Percentiles rank a stretch among this genome's conserved stretches.
phyloP scores from a whole-genome alignment of 2,113 vertebrate species.

The Brachypodius melanocephalos region DNA sequence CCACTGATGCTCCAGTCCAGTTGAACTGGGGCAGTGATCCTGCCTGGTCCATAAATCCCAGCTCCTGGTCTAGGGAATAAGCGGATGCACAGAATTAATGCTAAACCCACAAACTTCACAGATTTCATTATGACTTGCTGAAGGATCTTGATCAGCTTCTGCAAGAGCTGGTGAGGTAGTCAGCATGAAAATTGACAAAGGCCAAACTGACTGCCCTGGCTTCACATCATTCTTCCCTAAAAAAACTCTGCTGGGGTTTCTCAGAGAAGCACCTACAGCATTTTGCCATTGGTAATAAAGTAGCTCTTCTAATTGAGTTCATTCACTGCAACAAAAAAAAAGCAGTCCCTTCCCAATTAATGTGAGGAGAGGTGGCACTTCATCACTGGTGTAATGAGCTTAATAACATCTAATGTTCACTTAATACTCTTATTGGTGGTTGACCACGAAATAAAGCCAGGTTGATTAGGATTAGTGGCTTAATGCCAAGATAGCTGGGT shows the following conservation, averaged over 20 bases:
- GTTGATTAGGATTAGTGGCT: background rate
- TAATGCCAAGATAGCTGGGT: background rate
- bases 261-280: background rate
- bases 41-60: background rate
- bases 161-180: background rate
- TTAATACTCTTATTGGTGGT: background rate
- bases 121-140: background rate
- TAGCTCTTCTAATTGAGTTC: background rate
- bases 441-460: background rate
- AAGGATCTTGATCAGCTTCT: background rate
- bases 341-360: background rate
- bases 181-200: background rate
- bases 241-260: background rate
- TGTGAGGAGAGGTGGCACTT: background rate
- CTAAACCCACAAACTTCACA: background rate
- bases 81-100: background rate
- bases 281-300: background rate
- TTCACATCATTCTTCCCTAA: rapidly evolving
- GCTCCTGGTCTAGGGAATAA: rapidly evolving
- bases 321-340: background rate
- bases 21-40: background rate
- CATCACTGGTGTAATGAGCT: background rate
- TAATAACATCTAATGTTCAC: background rate
- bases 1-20: background rate
- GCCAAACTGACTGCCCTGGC: rapidly evolving